Evolutionary conservation across 2,888 invertebrate genomes (phyloP).

Genomic region (Graphium colonna): DNA sequence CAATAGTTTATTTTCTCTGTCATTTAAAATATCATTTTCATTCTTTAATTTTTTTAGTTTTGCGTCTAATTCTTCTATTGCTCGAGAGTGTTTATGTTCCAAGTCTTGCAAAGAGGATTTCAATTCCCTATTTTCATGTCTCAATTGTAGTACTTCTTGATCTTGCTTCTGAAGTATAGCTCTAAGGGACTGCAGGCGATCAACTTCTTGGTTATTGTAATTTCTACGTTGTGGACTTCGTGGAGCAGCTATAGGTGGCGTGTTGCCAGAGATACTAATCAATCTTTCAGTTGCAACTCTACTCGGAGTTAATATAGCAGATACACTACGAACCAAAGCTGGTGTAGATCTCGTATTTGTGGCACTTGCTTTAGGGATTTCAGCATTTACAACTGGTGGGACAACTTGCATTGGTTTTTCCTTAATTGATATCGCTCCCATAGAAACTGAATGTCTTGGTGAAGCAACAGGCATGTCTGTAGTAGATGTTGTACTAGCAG

Average conservation of each 20-base stretch:
- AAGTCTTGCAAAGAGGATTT: slow-evolving; percentile 55
- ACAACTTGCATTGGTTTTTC: slow-evolving; percentile 71
- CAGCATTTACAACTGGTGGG: slow-evolving; percentile 59
- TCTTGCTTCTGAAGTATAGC: slow-evolving; percentile 65
- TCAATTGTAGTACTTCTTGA: slow-evolving; percentile 55
- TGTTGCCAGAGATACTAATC: slow-evolving; percentile 60
- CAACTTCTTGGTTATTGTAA: slow-evolving; percentile 46
- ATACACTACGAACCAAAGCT: slow-evolving; percentile 61
- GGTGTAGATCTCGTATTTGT: slow-evolving; percentile 46
- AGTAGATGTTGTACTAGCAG: slow-evolving; percentile 57
- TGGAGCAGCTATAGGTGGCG: slow-evolving; percentile 62
- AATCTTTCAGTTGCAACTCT: slow-evolving; percentile 64
- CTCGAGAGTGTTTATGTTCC: slow-evolving; percentile 50
- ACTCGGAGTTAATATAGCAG: slow-evolving; percentile 64
- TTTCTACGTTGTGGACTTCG: slow-evolving; percentile 52
- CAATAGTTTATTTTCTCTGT: slow-evolving; percentile 52
- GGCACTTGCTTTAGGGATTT: slow-evolving; percentile 38
- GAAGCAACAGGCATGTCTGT: slow-evolving; percentile 46
- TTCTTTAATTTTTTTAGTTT: slow-evolving; percentile 58
- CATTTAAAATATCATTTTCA: slow-evolving; percentile 50
- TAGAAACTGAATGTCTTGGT: slow-evolving; percentile 52
- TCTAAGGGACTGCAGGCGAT: slow-evolving; percentile 57
- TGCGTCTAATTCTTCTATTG: slow-evolving; percentile 50
- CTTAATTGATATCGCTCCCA: slow-evolving; percentile 45
- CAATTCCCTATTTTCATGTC: slow-evolving; percentile 63